Base-by-base conservation (phyloP, 2,113 vertebrate species). In the Stigmatopora argus region DNA sequence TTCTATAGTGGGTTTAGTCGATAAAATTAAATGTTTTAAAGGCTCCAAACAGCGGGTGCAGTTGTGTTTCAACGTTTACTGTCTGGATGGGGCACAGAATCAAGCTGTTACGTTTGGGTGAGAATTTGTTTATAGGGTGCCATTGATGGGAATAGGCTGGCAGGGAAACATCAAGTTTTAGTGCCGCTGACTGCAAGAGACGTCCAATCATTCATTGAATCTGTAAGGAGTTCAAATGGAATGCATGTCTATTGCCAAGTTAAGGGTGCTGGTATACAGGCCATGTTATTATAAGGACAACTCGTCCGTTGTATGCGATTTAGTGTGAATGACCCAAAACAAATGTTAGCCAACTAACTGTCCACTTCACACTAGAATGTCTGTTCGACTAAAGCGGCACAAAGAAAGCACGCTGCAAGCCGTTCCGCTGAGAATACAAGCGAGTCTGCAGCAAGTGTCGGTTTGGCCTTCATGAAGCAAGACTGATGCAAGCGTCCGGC, bases 391-490 rank as follows among this genome's bases (percentile, higher is more conserved):
- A 14, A 48, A 48, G 5, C 46, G 13, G 46, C 13, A 48, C 13
- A 48, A 17, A 14, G 14, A 17, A 34, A 31, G 53, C 23, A 3
- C 13, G 23, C 53, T 3, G 2, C 21, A 26, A 31, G 23, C 12
- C 12, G 4, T 14, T 3, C 23, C 11, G 5, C 21, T 8, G 53
- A 6, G 23, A 56, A 59, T 41, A 45, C 59, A 45, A 21, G n/a
- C 12, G n/a, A 44, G 35, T 44, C 45, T 45, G 41, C 23, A 23
- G 19, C 59, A 21, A 45, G 59, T 21, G 41, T 61, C 59, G 44
- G 59, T 21, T 61, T 8, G 41, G 41, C 41, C 59, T 61, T 61
- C 59, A 45, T 45, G 59, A 46, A 45, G 41, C 41, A 61, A 61
- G 59, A 61, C 41, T 45, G 59, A 61, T 9, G 59, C 38, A 61